These are phyloP conservation scores for Odontocerum albicorne DNA, from an alignment of 2,888 invertebrate genomes.

Conservation along the genomic window DNA sequence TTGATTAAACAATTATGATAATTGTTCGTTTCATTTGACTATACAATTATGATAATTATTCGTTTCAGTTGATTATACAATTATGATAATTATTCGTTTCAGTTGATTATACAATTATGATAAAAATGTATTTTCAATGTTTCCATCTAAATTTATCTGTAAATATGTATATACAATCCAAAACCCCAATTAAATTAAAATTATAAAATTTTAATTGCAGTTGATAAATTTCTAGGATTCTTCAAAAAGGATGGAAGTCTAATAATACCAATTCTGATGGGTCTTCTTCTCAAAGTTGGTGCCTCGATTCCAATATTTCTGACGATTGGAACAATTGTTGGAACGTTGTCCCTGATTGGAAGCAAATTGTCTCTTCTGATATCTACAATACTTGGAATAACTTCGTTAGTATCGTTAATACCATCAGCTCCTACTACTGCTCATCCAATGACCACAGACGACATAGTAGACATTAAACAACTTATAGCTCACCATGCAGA, in stretches of 20 bases:
- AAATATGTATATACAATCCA: no score
- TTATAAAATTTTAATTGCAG: not conserved
- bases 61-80: no score
- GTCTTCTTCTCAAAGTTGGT: slow-evolving; percentile 42
- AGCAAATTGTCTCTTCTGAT: slow-evolving; percentile 42
- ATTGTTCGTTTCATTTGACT: no score
- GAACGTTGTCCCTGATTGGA: slow-evolving; percentile 41
- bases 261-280: slow-evolving; percentile 41
- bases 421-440: slow-evolving; percentile 1
- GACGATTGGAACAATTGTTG: slow-evolving; percentile 41
- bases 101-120: no score
- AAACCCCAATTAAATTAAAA: not conserved
- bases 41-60: no score
- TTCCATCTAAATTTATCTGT: no score
- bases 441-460: slow-evolving; percentile 12
- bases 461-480: slow-evolving; percentile 18
- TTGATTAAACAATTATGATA: no score
- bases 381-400: slow-evolving; percentile 39
- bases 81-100: no score
- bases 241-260: slow-evolving; percentile 35
- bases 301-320: slow-evolving; percentile 42
- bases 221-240: slow-evolving; percentile 37
- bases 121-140: no score
- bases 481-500: no score
- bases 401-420: slow-evolving; percentile 33